These are phyloP conservation scores for Capreolus pygargus DNA, from an alignment of 2,113 vertebrate species.

Conservation along the genomic window DNA sequence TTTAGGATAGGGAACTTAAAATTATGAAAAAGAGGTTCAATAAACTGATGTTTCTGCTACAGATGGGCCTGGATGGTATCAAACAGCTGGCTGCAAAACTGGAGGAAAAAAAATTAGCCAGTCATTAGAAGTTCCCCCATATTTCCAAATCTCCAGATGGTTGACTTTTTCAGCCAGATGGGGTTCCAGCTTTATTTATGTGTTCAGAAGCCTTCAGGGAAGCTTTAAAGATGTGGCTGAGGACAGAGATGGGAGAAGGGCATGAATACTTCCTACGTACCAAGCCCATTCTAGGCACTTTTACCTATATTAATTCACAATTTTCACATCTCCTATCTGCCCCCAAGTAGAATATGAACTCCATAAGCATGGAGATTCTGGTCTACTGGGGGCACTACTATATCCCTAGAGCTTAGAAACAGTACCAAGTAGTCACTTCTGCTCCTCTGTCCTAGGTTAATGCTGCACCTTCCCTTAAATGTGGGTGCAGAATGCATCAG, in stretches of 20 bases:
- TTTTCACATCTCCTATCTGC: not conserved
- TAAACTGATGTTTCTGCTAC: slow-evolving; percentile 34
- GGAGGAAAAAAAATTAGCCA: slow-evolving; percentile 32
- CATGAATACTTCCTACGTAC: not conserved
- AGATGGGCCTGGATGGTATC: slow-evolving; percentile 46
- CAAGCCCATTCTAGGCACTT: not conserved
- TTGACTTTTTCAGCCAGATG: slow-evolving; percentile 61
- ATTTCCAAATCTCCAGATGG: slow-evolving; percentile 72
- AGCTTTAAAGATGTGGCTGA: slow-evolving; percentile 17
- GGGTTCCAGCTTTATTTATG: slow-evolving; percentile 66
- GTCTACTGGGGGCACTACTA: not conserved
- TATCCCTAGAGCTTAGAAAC: not conserved
- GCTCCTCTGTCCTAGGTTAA: not conserved
- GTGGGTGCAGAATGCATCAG: not conserved
- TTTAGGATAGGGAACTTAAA: slow-evolving; percentile 13
- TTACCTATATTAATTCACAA: accelerated
- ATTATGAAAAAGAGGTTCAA: slow-evolving; percentile 38
- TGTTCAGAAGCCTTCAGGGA: slow-evolving; percentile 49
- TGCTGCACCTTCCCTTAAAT: not conserved
- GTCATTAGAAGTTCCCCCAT: slow-evolving; percentile 65
- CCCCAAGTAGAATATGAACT: not conserved
- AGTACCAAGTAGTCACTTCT: not conserved
- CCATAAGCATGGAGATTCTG: not conserved
- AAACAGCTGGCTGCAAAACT: slow-evolving; percentile 68
- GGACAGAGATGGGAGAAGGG: not conserved